Evolutionary conservation across 2,888 invertebrate genomes (phyloP).

Genomic region (Xylocampa areola): DNA sequence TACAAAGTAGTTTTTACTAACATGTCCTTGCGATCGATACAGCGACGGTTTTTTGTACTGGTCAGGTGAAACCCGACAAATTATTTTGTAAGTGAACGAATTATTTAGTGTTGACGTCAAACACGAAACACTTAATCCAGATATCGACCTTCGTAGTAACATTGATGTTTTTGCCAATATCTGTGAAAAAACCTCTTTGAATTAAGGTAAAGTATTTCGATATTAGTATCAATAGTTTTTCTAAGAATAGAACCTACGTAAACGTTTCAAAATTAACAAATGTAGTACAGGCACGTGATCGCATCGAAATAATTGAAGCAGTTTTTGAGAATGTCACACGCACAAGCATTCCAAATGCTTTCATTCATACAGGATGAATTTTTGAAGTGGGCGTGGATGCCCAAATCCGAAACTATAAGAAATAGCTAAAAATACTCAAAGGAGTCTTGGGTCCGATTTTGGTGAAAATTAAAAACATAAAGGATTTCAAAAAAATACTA

Average conservation of each 20-base stretch:
- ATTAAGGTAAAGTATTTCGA: background rate
- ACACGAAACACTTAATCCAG: constrained; percentile 71
- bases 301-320: too few relatives aligned
- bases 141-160: constrained; percentile 36
- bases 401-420: too few relatives aligned
- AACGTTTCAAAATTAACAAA: too few relatives aligned
- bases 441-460: too few relatives aligned
- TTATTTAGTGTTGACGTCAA: constrained; percentile 66
- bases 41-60: constrained; percentile 64
- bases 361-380: too few relatives aligned
- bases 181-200: constrained; percentile 3
- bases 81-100: constrained; percentile 67
- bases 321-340: too few relatives aligned
- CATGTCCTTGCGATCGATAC: constrained; percentile 72
- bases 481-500: too few relatives aligned
- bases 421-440: too few relatives aligned
- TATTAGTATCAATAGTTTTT: background rate
- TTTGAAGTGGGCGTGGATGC: too few relatives aligned
- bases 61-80: constrained; percentile 77
- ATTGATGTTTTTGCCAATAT: constrained; percentile 24
- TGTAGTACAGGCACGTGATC: too few relatives aligned
- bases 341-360: too few relatives aligned
- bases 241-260: background rate
- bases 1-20: constrained; percentile 61
- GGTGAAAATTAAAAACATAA: too few relatives aligned